phyloP scores from a whole-genome alignment of 2,888 invertebrate species.

The Conistra vaccinii region DNA sequence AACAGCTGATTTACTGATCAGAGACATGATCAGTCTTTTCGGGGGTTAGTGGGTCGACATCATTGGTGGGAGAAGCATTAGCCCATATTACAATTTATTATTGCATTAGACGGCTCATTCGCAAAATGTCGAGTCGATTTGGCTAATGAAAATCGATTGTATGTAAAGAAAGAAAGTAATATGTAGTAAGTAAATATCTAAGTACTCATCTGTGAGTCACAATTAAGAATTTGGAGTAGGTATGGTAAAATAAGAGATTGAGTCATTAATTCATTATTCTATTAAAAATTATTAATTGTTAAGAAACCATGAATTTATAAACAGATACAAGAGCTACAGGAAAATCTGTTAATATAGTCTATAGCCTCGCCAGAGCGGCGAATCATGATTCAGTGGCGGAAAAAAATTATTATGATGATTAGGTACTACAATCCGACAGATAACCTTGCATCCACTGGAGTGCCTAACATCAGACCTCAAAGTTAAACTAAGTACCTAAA shows the following conservation, averaged over 20 bases:
- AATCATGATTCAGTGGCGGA: constrained; percentile 46
- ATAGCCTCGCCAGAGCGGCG: constrained; percentile 31
- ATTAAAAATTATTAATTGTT: not conserved
- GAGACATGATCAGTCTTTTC: not conserved
- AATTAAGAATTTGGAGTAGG: too few species aligned
- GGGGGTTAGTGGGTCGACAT: not conserved
- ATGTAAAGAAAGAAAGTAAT: too few species aligned
- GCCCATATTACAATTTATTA: not conserved
- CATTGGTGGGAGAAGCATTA: not conserved
- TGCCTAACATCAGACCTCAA: not conserved
- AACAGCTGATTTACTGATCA: constrained; percentile 25
- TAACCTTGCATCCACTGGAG: constrained; percentile 15
- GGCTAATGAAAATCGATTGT: too few species aligned
- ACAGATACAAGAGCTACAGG: constrained; percentile 38
- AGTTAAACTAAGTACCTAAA: not conserved
- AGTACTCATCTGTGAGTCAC: too few species aligned
- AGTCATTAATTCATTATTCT: not conserved
- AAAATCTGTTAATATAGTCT: constrained; percentile 43
- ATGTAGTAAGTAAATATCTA: too few species aligned
- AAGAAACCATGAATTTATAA: constrained; percentile 27
- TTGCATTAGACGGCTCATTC: too few species aligned
- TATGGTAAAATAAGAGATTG: too few species aligned
- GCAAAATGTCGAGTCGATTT: not conserved
- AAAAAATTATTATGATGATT: constrained; percentile 45
- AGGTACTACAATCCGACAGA: constrained; percentile 14